A percentile compares a stretch with the other conserved stretches of the same genome.
These are phyloP conservation scores for Aleiodes testaceus DNA, from an alignment of 2,888 invertebrate genomes.

Conservation along the genomic window DNA sequence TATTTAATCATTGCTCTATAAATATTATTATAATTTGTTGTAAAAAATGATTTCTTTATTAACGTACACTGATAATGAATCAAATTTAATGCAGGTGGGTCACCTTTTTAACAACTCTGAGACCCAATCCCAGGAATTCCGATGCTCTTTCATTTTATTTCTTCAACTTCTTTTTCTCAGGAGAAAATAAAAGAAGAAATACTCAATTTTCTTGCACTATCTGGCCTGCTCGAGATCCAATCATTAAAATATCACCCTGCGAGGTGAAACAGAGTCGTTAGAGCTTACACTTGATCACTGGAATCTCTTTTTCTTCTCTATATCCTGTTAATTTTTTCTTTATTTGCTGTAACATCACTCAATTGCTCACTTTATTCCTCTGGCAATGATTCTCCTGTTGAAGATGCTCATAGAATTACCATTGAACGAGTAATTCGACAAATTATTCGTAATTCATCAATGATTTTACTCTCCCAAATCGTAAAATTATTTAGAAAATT, in stretches of 20 bases:
- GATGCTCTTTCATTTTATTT: constrained; percentile 35
- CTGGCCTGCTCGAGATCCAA: constrained; percentile 31
- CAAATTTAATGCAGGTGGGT: constrained; percentile 19
- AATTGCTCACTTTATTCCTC: constrained; percentile 38
- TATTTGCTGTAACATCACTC: constrained; percentile 34
- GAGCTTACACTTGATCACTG: background rate
- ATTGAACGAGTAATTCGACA: constrained; percentile 58
- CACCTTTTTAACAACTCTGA: constrained; percentile 29
- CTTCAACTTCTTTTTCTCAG: constrained; percentile 14
- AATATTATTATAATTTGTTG: constrained; percentile 9
- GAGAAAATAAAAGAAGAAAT: constrained; percentile 31
- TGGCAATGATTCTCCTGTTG: constrained; percentile 39
- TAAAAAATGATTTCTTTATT: background rate
- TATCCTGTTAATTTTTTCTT: constrained; percentile 1
- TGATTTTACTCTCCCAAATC: constrained; percentile 58
- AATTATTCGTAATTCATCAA: constrained; percentile 65
- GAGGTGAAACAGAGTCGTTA: constrained; percentile 24
- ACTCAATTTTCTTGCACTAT: constrained; percentile 27
- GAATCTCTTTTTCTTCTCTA: constrained; percentile 27
- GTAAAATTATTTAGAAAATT: constrained; percentile 46
- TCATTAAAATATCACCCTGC: constrained; percentile 44
- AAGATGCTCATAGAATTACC: constrained; percentile 46
- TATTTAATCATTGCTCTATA: background rate
- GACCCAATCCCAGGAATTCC: constrained; percentile 42
- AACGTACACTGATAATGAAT: constrained; percentile 35